Evolutionary conservation across 2,888 invertebrate species (phyloP).

Genomic region (Cremastobaeus sp.): DNA sequence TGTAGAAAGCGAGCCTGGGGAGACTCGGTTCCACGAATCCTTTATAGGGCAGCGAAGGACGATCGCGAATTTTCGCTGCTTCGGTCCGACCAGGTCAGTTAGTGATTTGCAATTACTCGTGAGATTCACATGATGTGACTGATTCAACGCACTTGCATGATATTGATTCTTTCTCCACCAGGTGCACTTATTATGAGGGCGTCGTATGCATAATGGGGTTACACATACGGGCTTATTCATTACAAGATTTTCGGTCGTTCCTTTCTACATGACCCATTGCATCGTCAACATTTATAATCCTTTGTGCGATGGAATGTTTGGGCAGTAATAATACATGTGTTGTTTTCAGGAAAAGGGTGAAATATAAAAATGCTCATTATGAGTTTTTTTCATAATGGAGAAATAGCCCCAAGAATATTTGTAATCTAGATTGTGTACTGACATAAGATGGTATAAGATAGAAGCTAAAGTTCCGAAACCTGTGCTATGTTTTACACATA

Average conservation of each 20-base stretch:
- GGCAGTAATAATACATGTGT: no score
- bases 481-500: no score
- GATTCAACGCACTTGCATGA: constrained; percentile 35
- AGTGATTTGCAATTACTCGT: constrained; percentile 33
- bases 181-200: constrained; percentile 72
- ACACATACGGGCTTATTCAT: constrained; percentile 73
- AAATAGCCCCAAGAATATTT: no score
- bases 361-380: no score
- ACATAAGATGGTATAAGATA: no score
- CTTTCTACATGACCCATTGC: background rate
- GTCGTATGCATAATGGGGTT: constrained; percentile 66
- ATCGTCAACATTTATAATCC: background rate
- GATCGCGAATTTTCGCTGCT: constrained; percentile 43
- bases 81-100: constrained; percentile 36
- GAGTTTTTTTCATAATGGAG: no score
- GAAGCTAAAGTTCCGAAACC: no score
- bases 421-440: no score
- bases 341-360: no score
- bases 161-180: constrained; percentile 62
- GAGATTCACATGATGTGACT: constrained; percentile 34
- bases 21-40: constrained; percentile 61
- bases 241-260: constrained; percentile 41
- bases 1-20: constrained; percentile 55
- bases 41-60: constrained; percentile 44
- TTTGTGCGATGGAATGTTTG: no score